Evolutionary conservation across 2,113 vertebrate genomes (phyloP).

Genomic region (Ginglymostoma cirratum): DNA sequence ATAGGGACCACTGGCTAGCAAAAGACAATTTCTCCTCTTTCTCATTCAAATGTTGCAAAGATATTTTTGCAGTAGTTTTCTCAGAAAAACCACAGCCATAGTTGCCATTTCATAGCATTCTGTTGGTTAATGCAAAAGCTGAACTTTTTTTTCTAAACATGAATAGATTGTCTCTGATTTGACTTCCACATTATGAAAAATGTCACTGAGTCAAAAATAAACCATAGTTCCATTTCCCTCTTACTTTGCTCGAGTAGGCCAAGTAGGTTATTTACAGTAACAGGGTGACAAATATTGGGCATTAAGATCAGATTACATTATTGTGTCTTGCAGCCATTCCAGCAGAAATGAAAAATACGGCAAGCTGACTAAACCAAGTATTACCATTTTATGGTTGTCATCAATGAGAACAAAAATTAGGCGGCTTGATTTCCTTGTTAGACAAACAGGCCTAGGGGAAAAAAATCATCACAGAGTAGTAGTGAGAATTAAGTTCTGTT

Average conservation of each 20-base stretch:
- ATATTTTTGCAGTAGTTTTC: neutral
- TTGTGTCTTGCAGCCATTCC: neutral
- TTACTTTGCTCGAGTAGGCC: neutral
- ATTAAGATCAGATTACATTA: neutral
- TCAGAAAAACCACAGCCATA: neutral
- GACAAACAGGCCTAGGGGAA: neutral
- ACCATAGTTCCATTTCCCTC: neutral
- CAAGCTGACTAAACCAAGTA: neutral
- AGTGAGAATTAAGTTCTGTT: neutral
- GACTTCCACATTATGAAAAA: neutral
- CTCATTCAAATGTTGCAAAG: neutral
- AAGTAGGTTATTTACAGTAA: neutral
- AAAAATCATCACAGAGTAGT: neutral
- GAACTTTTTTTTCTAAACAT: neutral
- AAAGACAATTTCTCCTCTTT: neutral
- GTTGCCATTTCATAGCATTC: neutral
- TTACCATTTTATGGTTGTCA: conserved; percentile 14
- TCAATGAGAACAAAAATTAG: neutral
- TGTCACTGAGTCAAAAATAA: neutral
- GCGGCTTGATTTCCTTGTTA: neutral
- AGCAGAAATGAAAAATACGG: neutral
- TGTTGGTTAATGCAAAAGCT: neutral
- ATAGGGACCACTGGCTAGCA: neutral
- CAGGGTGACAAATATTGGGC: neutral
- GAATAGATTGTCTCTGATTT: neutral